Conservation (phyloP, 2,113 vertebrate genomes). For the Gobiocypris rarus region DNA sequence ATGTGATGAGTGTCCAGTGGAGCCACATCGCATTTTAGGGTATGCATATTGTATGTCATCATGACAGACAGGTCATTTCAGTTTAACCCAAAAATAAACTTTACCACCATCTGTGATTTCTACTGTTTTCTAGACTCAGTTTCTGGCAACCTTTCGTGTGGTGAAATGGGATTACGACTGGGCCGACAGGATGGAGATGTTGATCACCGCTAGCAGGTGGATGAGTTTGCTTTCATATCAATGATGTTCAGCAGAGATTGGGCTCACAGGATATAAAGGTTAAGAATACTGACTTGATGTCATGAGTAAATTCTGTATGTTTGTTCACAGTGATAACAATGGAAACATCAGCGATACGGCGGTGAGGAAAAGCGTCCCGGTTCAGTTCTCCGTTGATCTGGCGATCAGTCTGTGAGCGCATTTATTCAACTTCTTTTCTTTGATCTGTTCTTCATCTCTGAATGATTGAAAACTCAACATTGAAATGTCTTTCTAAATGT, state of each 20-base stretch:
- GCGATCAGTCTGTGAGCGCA: conserved; percentile 67
- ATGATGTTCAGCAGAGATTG: too few species aligned
- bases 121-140: conserved; percentile 2
- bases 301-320: not conserved
- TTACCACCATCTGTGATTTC: not conserved
- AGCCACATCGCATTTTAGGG: too few species aligned
- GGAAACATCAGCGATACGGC: conserved; percentile 8
- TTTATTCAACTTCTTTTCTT: not conserved
- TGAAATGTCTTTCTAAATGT: not conserved
- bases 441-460: not conserved
- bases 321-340: conserved; percentile 69
- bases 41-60: too few species aligned
- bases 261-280: not conserved
- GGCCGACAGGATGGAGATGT: conserved; percentile 64
- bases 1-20: too few species aligned
- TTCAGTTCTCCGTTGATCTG: conserved; percentile 69
- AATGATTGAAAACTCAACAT: not conserved
- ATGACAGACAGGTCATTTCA: too few species aligned
- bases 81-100: too few species aligned
- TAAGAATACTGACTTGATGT: not conserved
- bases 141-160: conserved; percentile 69
- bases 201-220: conserved; percentile 69
- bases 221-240: not conserved
- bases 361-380: conserved; percentile 59
- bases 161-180: conserved; percentile 57